Base-by-base conservation (phyloP, 2,888 invertebrate genomes). In the Allygus modestus region DNA sequence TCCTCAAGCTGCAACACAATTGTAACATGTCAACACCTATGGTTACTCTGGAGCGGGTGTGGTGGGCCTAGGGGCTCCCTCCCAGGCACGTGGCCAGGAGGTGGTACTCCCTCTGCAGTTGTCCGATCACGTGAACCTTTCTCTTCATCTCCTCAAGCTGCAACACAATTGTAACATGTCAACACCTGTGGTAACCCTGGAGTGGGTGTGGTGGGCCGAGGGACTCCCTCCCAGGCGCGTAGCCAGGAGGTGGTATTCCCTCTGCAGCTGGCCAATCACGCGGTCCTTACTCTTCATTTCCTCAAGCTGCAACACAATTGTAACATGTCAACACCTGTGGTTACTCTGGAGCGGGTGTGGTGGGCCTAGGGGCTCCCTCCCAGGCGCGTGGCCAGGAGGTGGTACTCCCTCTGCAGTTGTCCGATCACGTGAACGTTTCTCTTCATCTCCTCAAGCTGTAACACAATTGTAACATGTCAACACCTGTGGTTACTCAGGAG, bases 81-180 rank as follows among this genome's bases (percentile, higher is more conserved):
- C 54, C 31, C 28, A 31, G 77, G 5, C 77, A 26, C 4, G 12
- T 20, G 15, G 31, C 54, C 54, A 77, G 77, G 26, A 51, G 15
- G 28, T 77, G 77, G 31, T 51, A 77, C 54, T 77, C 51, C 31
- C 54, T 77, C 77, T 77, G 77, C 2, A 77, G 54, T 51, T 77
- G 77, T 51, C 4, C 28, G 9, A 77, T 28, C 51, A 31, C 33
- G 12, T 71, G 82, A 46, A 71, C 71, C 41, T 82, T 82, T 46
- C 82, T 71, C 82, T 82, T 82, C 71, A 82, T n/a, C 71, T 82
- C 82, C 46, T 82, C 82, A 28, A 82, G 82, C 82, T 82, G 71
- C 4, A 71, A 82, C n/a, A n/a, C n/a, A n/a, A n/a, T n/a, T n/a
- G n/a, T n/a, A n/a, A n/a, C n/a, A n/a, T n/a, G n/a, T n/a, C n/a